These are phyloP conservation scores for Rhinichthys klamathensis DNA, from an alignment of 2,113 vertebrate genomes.

Conservation along the genomic window DNA sequence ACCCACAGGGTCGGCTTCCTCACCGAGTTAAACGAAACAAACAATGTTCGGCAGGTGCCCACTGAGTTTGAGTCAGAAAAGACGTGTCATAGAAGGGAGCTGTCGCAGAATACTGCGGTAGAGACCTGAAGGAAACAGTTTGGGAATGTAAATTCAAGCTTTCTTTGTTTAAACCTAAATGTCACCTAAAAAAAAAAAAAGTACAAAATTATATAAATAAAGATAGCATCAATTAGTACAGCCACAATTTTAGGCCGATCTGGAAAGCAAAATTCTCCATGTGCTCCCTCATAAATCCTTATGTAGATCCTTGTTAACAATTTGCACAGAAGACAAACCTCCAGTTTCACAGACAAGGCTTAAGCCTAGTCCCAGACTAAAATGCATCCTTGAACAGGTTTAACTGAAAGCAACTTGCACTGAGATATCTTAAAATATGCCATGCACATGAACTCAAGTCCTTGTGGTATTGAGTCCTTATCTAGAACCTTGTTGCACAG, in stretches of 20 bases:
- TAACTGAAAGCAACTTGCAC: too few relatives aligned
- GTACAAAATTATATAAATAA: neutral
- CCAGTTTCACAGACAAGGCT: too few relatives aligned
- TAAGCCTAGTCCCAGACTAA: too few relatives aligned
- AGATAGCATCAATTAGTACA: too few relatives aligned
- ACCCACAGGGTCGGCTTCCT: neutral
- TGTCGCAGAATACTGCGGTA: neutral
- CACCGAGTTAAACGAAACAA: neutral
- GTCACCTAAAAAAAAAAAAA: neutral
- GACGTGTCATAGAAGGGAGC: neutral
- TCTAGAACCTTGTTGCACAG: too few relatives aligned
- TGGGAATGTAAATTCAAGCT: neutral
- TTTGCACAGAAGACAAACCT: too few relatives aligned
- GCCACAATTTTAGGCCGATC: too few relatives aligned
- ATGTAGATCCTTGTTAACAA: neutral
- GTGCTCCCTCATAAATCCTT: neutral
- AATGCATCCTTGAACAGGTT: too few relatives aligned
- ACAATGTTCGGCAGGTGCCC: conserved; percentile 12
- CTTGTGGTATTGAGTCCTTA: too few relatives aligned
- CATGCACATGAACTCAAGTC: too few relatives aligned
- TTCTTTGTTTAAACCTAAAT: neutral
- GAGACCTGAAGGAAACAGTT: neutral
- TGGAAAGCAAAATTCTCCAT: neutral
- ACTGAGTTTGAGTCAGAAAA: neutral
- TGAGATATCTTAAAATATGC: too few relatives aligned